A percentile compares a stretch with the other conserved stretches of the same genome.
Conservation (phyloP, 2,113 vertebrate genomes). For the Bufo gargarizans region DNA sequence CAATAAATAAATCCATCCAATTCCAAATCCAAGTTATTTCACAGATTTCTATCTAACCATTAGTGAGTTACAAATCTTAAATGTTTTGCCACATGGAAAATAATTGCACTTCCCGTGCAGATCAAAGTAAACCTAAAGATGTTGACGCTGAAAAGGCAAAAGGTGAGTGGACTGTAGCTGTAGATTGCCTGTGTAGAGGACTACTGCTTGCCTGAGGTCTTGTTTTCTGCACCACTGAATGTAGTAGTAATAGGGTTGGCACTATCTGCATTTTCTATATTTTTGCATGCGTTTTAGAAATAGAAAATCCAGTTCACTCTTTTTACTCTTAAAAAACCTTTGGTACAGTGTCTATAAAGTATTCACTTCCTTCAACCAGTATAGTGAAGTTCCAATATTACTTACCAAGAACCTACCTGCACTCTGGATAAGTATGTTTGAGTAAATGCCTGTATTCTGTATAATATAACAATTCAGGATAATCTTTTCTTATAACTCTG, state of each 20-base stretch:
- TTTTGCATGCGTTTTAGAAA: neutral
- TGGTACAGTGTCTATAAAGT: neutral
- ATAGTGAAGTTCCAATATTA: no score
- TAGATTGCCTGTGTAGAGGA: neutral
- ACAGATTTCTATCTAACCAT: no score
- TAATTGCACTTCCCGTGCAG: slow-evolving; percentile 28
- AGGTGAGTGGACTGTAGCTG: slow-evolving; percentile 11
- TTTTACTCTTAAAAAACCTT: slow-evolving; percentile 3
- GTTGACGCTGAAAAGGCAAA: neutral
- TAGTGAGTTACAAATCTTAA: no score
- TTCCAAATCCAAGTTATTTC: no score
- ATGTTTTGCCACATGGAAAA: neutral
- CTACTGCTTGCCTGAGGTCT: neutral
- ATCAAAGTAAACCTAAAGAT: slow-evolving; percentile 7
- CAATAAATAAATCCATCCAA: no score
- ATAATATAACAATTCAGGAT: no score
- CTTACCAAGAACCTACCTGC: no score
- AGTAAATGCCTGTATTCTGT: no score
- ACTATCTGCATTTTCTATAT: neutral
- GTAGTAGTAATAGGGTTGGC: neutral
- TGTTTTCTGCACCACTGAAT: neutral
- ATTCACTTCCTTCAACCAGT: no score
- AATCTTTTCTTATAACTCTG: no score
- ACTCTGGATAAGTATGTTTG: no score
- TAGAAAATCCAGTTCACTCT: neutral